Evolutionary conservation across 2,888 invertebrate species (phyloP), one percentile per base, ranked within the genome.

Genomic region (Cepaea hortensis): DNA sequence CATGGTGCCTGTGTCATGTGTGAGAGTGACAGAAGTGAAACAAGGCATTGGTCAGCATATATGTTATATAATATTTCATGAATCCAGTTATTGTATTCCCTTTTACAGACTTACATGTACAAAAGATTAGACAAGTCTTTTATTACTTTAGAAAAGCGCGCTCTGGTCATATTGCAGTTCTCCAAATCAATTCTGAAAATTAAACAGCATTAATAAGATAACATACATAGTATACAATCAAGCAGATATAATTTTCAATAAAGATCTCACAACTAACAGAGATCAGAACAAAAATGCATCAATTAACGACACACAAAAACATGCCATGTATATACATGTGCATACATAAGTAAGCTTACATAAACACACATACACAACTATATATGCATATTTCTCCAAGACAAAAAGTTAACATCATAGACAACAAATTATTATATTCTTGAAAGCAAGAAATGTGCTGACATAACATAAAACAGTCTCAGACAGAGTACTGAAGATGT

Each of bases 161-260:
- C 65, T 70, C 75, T 72, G 20, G 75, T 75, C 23, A 85, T 35
- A 80, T 55, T 23, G 35, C 85, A 85, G 15, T 73, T 9, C 65
- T 81, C 81, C n/a, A 85, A 72, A n/a, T 85, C 85, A 81, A 85
- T 81, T 46, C 85, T 85, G 81, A 15, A 85, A 85, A n/a, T 15
- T 55, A 9, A 50, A 68, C 83, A 83, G 15, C 9, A 55, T 61
- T 62, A 83, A 50, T 15, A 46, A 81, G n/a, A 81, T 50, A 68
- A 82, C 6, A 55, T 55, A 6, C 55, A 55, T 55, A 55, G 73
- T n/a, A 35, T 55, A 55, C 6, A 73, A 11, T 61, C 23, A 83
- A 55, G 50, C 15, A 62, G n/a, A 55, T 6, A 11, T 55, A 55
- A 55, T 55, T 55, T 9, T 1, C 55, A 55, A 55, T 55, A 55